A percentile compares a stretch with the other conserved stretches of the same genome.
Evolutionary conservation across 2,113 vertebrate genomes (phyloP).

Genomic region (Actenoides lindsayi): DNA sequence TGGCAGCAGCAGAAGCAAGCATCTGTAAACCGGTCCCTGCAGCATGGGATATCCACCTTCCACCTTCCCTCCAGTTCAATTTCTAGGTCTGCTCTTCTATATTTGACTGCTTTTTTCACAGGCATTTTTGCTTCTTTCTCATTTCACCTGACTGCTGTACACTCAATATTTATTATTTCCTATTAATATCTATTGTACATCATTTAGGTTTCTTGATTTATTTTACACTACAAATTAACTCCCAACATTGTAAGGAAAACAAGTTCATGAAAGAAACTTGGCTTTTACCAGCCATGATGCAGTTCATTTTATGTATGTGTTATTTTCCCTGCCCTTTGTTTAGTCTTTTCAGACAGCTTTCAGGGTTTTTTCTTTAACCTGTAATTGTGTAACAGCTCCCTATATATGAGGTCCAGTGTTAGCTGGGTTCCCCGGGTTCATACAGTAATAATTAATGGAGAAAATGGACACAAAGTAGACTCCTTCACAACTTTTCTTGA

Average conservation of each 20-base stretch:
- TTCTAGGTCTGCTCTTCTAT: neutral
- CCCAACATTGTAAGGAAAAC: neutral
- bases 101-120: neutral
- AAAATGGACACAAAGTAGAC: neutral
- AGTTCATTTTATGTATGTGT: neutral
- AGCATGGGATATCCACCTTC: neutral
- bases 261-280: neutral
- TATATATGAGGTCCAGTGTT: neutral
- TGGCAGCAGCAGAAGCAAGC: neutral
- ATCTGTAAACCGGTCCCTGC: neutral
- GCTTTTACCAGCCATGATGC: neutral
- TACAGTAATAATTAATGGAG: neutral
- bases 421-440: neutral
- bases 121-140: neutral
- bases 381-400: neutral
- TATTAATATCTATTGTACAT: neutral
- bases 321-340: neutral
- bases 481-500: neutral
- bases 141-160: neutral
- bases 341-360: neutral
- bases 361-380: neutral
- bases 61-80: neutral
- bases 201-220: neutral
- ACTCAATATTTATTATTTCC: neutral
- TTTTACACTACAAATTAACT: neutral